Percentiles rank a stretch among this genome's conserved stretches.
Conservation (phyloP, 1,140 invertebrate genomes). For the Pseudomyrmex dendroicus region DNA sequence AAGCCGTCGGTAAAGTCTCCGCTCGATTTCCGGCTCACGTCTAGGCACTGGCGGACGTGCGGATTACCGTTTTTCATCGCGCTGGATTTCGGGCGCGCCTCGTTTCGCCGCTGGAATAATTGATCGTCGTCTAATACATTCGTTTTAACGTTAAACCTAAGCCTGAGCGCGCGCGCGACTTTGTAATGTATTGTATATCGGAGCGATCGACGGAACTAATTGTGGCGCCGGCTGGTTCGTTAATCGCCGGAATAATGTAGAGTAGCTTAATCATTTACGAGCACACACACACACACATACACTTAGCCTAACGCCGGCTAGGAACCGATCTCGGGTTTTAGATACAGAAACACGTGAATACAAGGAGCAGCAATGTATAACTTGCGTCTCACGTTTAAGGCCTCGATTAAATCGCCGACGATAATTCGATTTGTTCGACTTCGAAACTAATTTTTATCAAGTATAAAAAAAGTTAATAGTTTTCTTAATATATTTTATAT, state of each 20-base stretch:
- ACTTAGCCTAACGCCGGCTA: conserved; percentile 10
- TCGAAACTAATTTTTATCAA: too few relatives aligned
- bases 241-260: conserved; percentile 47
- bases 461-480: too few relatives aligned
- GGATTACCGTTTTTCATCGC: conserved; percentile 46
- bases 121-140: not conserved
- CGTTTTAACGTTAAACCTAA: conserved; percentile 29
- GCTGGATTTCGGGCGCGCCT: conserved; percentile 5
- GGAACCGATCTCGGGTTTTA: conserved; percentile 30
- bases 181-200: not conserved
- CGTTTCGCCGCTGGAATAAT: conserved; percentile 10
- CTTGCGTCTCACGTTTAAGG: too few relatives aligned
- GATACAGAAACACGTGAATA: not conserved
- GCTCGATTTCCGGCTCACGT: conserved; percentile 37
- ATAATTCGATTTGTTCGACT: too few relatives aligned
- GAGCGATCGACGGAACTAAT: conserved; percentile 31
- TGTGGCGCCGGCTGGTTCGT: conserved; percentile 41
- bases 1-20: conserved; percentile 2
- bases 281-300: not conserved
- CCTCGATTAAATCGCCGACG: too few relatives aligned
- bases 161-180: not conserved
- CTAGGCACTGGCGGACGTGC: not conserved
- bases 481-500: too few relatives aligned
- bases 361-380: too few relatives aligned
- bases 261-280: conserved; percentile 54